These are phyloP conservation scores for Drosophila anomalata DNA, from an alignment of 2,888 invertebrate genomes.

Conservation along the genomic window DNA sequence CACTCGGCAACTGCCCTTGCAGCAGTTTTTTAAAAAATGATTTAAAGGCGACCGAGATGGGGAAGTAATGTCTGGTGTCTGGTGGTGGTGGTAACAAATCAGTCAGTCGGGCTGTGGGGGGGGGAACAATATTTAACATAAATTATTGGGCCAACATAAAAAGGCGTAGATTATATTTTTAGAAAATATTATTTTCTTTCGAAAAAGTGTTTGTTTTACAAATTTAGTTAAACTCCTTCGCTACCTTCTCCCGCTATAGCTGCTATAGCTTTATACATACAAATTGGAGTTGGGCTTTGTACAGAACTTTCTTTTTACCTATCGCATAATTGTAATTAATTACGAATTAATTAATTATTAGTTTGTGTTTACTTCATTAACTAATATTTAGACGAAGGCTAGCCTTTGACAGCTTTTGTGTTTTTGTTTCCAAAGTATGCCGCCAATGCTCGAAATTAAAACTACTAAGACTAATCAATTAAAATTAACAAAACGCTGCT, in stretches of 20 bases:
- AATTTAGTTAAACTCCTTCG: slow-evolving; percentile 37
- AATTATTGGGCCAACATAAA: slow-evolving; percentile 31
- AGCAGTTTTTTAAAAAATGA: slow-evolving; percentile 24
- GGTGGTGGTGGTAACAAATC: background rate
- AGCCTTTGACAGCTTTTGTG: slow-evolving; percentile 25
- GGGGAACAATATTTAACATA: background rate
- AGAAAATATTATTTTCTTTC: slow-evolving; percentile 71
- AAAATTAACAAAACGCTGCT: slow-evolving; percentile 68
- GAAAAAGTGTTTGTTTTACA: slow-evolving; percentile 35
- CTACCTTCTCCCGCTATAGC: slow-evolving; percentile 6
- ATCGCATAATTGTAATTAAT: slow-evolving; percentile 51
- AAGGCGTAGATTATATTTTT: slow-evolving; percentile 65
- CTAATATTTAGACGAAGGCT: slow-evolving; percentile 61
- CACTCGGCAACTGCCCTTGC: slow-evolving; percentile 10
- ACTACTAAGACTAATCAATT: slow-evolving; percentile 70
- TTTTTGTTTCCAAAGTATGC: slow-evolving; percentile 53
- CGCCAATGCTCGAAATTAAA: slow-evolving; percentile 58
- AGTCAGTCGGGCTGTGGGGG: slow-evolving; percentile 20
- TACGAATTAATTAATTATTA: slow-evolving; percentile 57
- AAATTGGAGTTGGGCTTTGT: slow-evolving; percentile 78
- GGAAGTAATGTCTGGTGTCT: background rate
- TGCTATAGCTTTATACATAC: slow-evolving; percentile 64
- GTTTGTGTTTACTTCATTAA: slow-evolving; percentile 69
- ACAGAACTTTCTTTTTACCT: slow-evolving; percentile 62
- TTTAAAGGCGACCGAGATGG: slow-evolving; percentile 9